Percentiles rank a stretch among this genome's conserved stretches.
phyloP scores from a whole-genome alignment of 2,797 vertebrate species.

The Xenops minutus region DNA sequence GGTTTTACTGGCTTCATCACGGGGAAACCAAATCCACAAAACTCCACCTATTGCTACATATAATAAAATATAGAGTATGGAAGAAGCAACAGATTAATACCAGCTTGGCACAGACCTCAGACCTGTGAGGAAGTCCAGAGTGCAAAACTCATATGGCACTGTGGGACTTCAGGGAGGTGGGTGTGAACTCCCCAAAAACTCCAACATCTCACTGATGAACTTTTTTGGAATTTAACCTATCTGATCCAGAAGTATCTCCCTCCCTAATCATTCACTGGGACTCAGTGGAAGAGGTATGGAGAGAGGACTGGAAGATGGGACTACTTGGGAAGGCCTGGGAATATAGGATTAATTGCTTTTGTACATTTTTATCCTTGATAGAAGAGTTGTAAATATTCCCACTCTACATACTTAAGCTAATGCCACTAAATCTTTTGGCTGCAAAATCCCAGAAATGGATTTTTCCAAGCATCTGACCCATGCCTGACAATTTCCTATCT shows the following conservation, averaged over 20 bases:
- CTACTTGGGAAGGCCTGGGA: background rate
- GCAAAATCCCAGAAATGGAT: background rate
- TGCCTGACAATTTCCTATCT: background rate
- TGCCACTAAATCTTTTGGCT: background rate
- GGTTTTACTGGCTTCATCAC: background rate
- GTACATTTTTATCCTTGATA: background rate
- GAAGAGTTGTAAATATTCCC: background rate
- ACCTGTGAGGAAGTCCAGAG: background rate
- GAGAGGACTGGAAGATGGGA: background rate
- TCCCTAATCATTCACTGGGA: background rate
- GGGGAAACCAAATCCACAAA: background rate
- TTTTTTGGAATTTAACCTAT: background rate
- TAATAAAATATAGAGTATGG: background rate
- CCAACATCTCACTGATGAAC: background rate
- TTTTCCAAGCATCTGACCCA: background rate
- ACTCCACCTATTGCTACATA: background rate
- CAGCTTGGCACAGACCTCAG: background rate
- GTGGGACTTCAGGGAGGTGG: rapidly evolving
- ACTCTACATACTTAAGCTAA: background rate
- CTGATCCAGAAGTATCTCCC: background rate
- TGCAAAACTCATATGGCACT: rapidly evolving
- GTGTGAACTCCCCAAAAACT: rapidly evolving
- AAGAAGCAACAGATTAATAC: background rate
- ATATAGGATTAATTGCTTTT: background rate
- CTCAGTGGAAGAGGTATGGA: background rate